Conservation (phyloP, 2,797 vertebrate genomes). For the Chromis chromis region DNA sequence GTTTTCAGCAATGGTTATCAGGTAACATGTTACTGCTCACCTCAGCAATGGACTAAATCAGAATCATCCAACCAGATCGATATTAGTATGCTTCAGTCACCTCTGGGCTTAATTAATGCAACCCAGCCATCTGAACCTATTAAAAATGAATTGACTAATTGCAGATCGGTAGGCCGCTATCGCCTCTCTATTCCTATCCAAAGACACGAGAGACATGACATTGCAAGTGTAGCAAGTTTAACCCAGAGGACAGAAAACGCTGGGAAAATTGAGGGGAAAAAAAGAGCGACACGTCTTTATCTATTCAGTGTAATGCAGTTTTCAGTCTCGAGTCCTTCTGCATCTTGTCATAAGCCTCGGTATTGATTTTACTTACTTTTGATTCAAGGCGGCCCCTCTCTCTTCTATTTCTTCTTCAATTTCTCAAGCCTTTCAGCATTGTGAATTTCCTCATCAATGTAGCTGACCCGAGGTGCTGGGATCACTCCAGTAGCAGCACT, state of each 20-base stretch:
- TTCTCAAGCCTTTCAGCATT: slow-evolving; percentile 38
- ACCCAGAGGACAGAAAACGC: slow-evolving; percentile 18
- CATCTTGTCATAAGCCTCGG: slow-evolving; percentile 44
- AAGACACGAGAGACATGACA: slow-evolving; percentile 37
- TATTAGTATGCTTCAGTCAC: slow-evolving; percentile 61
- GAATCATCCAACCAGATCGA: slow-evolving; percentile 57
- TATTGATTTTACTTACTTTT: slow-evolving; percentile 61
- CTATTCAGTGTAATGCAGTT: slow-evolving; percentile 43
- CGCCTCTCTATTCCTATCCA: slow-evolving; percentile 36
- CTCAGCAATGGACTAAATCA: slow-evolving; percentile 42
- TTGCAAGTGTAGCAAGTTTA: slow-evolving; percentile 6
- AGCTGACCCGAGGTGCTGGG: slow-evolving; percentile 45
- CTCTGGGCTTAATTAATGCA: slow-evolving; percentile 68
- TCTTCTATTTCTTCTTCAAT: slow-evolving; percentile 19
- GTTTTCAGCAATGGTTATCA: slow-evolving; percentile 40
- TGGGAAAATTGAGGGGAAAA: slow-evolving; percentile 3
- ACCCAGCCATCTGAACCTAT: slow-evolving; percentile 57
- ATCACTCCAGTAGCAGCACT: slow-evolving; percentile 46
- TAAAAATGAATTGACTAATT: slow-evolving; percentile 67
- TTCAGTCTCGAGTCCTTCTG: slow-evolving; percentile 41
- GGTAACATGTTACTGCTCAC: slow-evolving; percentile 38
- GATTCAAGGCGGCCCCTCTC: slow-evolving; percentile 14
- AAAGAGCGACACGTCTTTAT: slow-evolving; percentile 26
- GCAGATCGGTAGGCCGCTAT: slow-evolving; percentile 29
- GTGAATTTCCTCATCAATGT: slow-evolving; percentile 45